These are phyloP conservation scores for Anisognathus igniventris DNA, from an alignment of 2,797 vertebrate species.

Conservation along the genomic window DNA sequence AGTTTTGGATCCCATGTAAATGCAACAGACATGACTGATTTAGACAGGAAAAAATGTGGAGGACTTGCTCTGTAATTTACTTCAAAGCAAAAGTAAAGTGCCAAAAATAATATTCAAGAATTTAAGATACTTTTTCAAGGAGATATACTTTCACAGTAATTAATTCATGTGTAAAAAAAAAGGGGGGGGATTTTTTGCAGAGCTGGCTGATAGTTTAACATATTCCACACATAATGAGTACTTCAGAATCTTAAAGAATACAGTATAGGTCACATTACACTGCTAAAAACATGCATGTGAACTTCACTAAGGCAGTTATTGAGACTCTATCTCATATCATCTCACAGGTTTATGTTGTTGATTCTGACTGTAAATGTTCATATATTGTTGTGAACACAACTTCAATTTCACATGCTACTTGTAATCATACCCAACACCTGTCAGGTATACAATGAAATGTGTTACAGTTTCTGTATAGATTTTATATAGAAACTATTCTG, in stretches of 20 bases:
- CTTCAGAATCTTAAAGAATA: background rate
- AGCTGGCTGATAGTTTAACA: background rate
- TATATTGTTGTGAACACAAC: background rate
- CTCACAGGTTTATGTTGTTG: background rate
- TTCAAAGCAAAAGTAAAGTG: constrained; percentile 16
- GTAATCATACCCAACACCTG: background rate
- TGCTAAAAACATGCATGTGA: background rate
- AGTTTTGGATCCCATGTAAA: background rate
- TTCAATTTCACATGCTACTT: background rate
- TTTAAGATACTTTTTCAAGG: background rate
- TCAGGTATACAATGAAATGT: background rate
- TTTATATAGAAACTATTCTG: background rate
- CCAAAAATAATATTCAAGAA: background rate
- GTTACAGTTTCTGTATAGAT: background rate
- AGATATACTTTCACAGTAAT: background rate
- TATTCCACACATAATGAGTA: background rate
- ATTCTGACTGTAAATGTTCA: background rate
- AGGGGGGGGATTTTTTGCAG: background rate
- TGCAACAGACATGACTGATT: background rate
- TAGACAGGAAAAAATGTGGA: background rate
- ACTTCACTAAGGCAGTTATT: background rate
- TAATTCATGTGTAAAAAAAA: background rate
- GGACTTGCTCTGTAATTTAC: background rate
- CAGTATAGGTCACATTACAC: background rate
- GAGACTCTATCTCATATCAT: background rate